Conservation (phyloP, 2,113 vertebrate genomes). For the human (Homo sapiens) region DNA sequence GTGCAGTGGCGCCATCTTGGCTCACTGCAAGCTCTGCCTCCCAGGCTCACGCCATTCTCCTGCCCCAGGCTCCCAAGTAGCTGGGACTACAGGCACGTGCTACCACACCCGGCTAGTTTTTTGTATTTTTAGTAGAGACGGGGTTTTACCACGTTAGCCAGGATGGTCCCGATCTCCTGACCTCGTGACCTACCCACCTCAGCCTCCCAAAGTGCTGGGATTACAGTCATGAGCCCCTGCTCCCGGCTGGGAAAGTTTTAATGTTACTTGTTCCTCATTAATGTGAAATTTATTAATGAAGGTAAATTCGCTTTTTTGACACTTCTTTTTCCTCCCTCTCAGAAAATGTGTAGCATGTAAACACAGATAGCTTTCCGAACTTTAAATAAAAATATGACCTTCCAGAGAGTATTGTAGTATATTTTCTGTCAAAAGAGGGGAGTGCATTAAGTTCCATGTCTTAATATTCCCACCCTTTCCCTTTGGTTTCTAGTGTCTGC, state of each 20-base stretch:
- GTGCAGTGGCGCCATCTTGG: too few relatives aligned
- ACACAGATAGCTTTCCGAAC: slow-evolving; percentile 3
- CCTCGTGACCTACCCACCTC: too few relatives aligned
- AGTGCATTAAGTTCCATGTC: not conserved
- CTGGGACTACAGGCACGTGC: too few relatives aligned
- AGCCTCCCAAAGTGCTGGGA: too few relatives aligned
- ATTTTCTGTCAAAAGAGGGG: not conserved
- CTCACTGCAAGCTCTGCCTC: too few relatives aligned
- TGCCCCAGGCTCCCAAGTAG: too few relatives aligned
- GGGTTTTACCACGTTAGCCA: too few relatives aligned
- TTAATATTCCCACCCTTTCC: not conserved
- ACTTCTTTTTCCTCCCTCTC: not conserved
- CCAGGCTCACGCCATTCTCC: too few relatives aligned
- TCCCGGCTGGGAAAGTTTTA: slow-evolving; percentile 17
- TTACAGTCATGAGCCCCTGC: too few relatives aligned
- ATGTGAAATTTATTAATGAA: slow-evolving; percentile 57
- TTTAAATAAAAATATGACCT: slow-evolving; percentile 28
- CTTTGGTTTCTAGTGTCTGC: not conserved
- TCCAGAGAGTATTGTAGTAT: not conserved
- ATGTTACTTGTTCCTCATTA: slow-evolving; percentile 55
- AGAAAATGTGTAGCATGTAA: not conserved
- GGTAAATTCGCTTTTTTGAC: slow-evolving; percentile 29
- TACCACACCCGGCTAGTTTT: too few relatives aligned
- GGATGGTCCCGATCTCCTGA: too few relatives aligned
- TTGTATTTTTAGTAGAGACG: too few relatives aligned